These are phyloP conservation scores for Catalaphyllia jardinei DNA, from an alignment of 64 coral and sea anemone species.

Conservation along the genomic window DNA sequence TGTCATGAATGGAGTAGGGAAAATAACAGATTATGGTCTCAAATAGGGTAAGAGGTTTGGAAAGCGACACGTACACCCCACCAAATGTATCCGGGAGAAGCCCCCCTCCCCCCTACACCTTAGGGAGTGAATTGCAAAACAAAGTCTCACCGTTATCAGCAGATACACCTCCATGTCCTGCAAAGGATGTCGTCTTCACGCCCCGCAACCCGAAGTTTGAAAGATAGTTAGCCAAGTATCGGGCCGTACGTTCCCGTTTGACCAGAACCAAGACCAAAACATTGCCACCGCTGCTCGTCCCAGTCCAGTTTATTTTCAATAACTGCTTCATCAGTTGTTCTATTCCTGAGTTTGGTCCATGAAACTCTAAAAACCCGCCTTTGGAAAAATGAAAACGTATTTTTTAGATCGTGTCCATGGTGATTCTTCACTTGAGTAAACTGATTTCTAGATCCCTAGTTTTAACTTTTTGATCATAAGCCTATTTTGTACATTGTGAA, in stretches of 20 bases:
- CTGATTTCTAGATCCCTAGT: too few species aligned
- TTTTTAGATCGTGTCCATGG: not conserved
- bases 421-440: too few species aligned
- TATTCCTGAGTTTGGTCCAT: constrained; percentile 36
- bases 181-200: constrained; percentile 36
- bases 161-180: constrained; percentile 13
- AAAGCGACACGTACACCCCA: not conserved
- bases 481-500: too few species aligned
- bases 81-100: not conserved
- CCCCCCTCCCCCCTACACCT: too few species aligned
- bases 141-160: constrained; percentile 40
- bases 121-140: not conserved
- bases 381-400: constrained; percentile 1
- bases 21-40: too few species aligned
- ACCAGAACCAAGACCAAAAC: constrained; percentile 68
- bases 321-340: constrained; percentile 61
- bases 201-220: constrained; percentile 11
- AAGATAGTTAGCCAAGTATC: constrained; percentile 55
- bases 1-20: too few species aligned
- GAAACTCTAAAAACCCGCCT: constrained; percentile 28
- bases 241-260: constrained; percentile 67
- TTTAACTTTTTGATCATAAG: too few species aligned
- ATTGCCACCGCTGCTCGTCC: not conserved
- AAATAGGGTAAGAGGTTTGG: not conserved
- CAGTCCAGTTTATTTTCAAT: constrained; percentile 45